Base-by-base conservation (phyloP, 1,140 invertebrate species). In the Stegodyphus mimosarum region DNA sequence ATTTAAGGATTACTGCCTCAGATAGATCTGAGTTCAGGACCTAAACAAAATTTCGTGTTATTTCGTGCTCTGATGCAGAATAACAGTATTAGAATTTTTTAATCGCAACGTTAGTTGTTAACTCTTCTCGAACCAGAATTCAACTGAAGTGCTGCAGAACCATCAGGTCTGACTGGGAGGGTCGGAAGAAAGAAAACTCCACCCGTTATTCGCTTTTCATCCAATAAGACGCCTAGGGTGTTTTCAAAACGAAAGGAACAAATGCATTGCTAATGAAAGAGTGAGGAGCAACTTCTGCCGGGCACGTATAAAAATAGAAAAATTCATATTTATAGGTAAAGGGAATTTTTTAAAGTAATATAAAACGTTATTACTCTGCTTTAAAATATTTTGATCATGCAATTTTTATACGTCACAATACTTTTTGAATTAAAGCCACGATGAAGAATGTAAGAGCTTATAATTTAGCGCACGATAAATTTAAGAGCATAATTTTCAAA, bases 261-360 rank as follows among this genome's bases (percentile, higher is more conserved):
- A 81, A 81, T 73, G 67, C 79, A 81, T 81, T 64, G 69, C 69
- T 81, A 81, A 81, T 81, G 79, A 81, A 70, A 50, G 50, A 52
- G n/a, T n/a, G 64, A 67, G n/a, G 64, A n/a, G 55, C 9, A 15
- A 60, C 55, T 15, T 60, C 15, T 60, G 15, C 5, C 0, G 55
- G 55, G 55, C 9, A 15, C 33, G 33, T 33, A 33, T 33, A 33
- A 33, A 33, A 1, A 33, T 33, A 33, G 33, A 33, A 33, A 33
- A 33, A 1, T 33, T 1, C 33, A 33, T 33, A 33, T 33, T 33
- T 33, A 33, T 33, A 33, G 33, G n/a, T n/a, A n/a, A n/a, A n/a
- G n/a, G n/a, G n/a, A n/a, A n/a, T n/a, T n/a, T n/a, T n/a, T n/a
- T n/a, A n/a, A n/a, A n/a, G n/a, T n/a, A n/a, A n/a, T n/a, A n/a